Evolutionary conservation across 2,888 invertebrate species (phyloP).

Genomic region (Stomorhina lunata): DNA sequence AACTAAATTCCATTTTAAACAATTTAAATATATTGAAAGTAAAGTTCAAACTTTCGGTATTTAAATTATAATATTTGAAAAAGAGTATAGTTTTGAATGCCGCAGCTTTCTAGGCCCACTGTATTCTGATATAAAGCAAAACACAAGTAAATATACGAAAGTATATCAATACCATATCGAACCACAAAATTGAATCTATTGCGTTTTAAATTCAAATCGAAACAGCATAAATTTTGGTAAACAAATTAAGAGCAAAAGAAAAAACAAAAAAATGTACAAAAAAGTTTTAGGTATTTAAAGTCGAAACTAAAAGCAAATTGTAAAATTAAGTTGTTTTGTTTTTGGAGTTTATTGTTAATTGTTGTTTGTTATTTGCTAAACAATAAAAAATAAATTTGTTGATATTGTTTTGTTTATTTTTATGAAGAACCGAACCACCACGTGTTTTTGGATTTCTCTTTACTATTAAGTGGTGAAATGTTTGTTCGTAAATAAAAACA

Average conservation of each 20-base stretch:
- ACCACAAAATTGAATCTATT: neutral
- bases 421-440: slow-evolving; percentile 7
- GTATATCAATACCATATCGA: neutral
- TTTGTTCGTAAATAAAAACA: no score
- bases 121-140: neutral
- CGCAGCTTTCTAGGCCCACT: neutral
- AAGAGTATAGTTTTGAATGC: no score
- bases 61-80: no score
- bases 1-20: no score
- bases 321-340: slow-evolving; percentile 24
- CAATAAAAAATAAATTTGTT: neutral
- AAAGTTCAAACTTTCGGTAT: no score
- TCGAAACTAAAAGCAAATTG: neutral
- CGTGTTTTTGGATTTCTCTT: slow-evolving; percentile 26
- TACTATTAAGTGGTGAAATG: no score
- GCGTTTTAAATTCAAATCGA: slow-evolving; percentile 18
- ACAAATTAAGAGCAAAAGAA: slow-evolving; percentile 16
- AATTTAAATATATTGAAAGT: no score
- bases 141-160: neutral
- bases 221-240: slow-evolving; percentile 6
- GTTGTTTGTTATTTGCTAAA: neutral
- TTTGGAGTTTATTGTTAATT: neutral
- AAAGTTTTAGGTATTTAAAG: slow-evolving; percentile 1
- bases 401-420: slow-evolving; percentile 20
- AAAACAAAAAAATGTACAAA: neutral